These are phyloP conservation scores for Trematocara zebra DNA, from an alignment of 2,113 vertebrate species.

Conservation along the genomic window DNA sequence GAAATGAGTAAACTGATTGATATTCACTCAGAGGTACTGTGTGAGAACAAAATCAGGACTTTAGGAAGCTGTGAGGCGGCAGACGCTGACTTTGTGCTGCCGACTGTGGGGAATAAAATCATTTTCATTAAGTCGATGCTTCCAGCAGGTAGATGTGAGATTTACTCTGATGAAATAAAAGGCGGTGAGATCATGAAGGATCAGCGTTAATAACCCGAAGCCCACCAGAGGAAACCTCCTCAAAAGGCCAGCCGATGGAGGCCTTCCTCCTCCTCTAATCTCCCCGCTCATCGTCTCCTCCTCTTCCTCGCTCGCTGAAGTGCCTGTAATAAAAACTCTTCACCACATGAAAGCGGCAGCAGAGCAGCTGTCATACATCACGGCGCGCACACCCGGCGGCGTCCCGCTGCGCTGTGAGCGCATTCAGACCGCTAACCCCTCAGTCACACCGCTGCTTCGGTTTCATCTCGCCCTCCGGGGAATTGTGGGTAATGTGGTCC, in stretches of 20 bases:
- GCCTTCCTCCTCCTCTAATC: neutral
- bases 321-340: constrained; percentile 5
- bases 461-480: constrained; percentile 17
- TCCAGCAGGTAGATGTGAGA: constrained; percentile 12
- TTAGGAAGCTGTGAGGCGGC: neutral
- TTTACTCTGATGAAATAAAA: neutral
- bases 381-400: neutral
- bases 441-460: neutral
- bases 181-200: neutral
- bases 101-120: neutral
- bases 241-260: neutral
- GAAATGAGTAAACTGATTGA: too few relatives aligned
- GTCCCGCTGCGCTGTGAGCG: neutral
- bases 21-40: neutral
- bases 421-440: constrained; percentile 23
- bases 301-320: neutral
- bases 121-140: neutral
- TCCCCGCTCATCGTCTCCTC: neutral
- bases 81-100: neutral
- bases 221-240: neutral
- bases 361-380: neutral
- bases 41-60: neutral
- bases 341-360: constrained; percentile 20
- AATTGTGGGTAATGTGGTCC: constrained; percentile 37
- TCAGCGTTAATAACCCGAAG: neutral